These are phyloP conservation scores for Coracias cyanogaster DNA, from an alignment of 2,797 vertebrate genomes.

Conservation along the genomic window DNA sequence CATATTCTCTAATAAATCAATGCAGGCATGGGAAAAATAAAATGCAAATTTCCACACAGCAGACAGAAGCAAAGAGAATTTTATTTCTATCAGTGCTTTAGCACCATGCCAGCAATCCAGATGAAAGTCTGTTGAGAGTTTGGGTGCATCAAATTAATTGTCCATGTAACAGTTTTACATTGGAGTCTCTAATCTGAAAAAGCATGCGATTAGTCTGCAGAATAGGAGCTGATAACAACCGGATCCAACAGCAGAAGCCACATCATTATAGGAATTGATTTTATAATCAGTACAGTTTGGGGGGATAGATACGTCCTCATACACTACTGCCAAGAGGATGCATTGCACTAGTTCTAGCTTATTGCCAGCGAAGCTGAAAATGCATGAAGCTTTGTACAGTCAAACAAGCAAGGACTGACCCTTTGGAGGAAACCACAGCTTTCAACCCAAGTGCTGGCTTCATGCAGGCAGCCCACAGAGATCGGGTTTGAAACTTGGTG, in stretches of 20 bases:
- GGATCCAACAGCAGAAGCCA: neutral
- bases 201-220: neutral
- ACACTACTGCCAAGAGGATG: neutral
- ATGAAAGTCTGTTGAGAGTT: conserved; percentile 40
- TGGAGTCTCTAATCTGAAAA: conserved; percentile 36
- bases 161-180: conserved; percentile 38
- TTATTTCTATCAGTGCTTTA: neutral
- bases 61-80: neutral
- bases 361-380: neutral
- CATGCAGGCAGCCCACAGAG: neutral
- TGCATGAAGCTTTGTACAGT: neutral
- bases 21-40: neutral
- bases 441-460: neutral
- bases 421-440: neutral
- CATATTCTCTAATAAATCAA: neutral
- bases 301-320: neutral
- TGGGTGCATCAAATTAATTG: conserved; percentile 57
- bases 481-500: neutral
- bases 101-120: conserved; percentile 12
- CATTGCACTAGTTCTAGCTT: neutral
- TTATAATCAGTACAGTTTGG: conserved; percentile 48
- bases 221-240: neutral
- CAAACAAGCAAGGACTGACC: neutral
- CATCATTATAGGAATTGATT: conserved; percentile 41
- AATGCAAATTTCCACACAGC: neutral